Evolutionary conservation across 2,797 vertebrate species (phyloP).

Genomic region (Myoxocephalus aenaeus): DNA sequence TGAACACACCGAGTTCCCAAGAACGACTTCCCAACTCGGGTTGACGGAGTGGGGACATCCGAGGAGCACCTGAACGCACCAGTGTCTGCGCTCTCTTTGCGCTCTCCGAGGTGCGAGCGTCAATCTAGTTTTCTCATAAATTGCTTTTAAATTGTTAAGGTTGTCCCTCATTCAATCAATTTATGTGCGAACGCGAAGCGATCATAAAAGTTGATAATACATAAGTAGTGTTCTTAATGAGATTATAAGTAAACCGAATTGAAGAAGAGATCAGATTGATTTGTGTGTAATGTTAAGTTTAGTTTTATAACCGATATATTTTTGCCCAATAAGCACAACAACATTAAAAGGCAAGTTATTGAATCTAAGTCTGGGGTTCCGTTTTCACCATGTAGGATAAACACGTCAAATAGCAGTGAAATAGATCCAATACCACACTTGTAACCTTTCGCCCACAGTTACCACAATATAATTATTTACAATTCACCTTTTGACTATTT

Average conservation of each 20-base stretch:
- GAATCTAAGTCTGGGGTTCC: accelerated
- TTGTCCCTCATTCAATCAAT: neutral
- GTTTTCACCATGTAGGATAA: accelerated
- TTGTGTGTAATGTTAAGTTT: accelerated
- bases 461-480: neutral
- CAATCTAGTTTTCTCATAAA: neutral
- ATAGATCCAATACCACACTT: neutral
- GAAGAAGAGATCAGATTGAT: accelerated
- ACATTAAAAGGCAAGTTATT: accelerated
- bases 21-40: too few relatives aligned
- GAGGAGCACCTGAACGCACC: neutral
- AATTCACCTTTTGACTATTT: neutral
- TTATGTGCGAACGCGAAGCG: neutral
- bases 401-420: accelerated
- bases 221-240: neutral
- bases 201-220: too few relatives aligned
- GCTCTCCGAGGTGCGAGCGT: too few relatives aligned
- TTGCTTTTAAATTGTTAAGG: neutral
- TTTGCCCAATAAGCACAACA: accelerated
- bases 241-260: neutral
- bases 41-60: neutral
- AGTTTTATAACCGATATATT: accelerated
- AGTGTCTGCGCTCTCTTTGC: neutral
- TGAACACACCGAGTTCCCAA: neutral
- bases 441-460: neutral